A percentile compares a stretch with the other conserved stretches of the same genome.
Conservation (phyloP, 2,113 vertebrate species). For the Urocolius indicus region DNA sequence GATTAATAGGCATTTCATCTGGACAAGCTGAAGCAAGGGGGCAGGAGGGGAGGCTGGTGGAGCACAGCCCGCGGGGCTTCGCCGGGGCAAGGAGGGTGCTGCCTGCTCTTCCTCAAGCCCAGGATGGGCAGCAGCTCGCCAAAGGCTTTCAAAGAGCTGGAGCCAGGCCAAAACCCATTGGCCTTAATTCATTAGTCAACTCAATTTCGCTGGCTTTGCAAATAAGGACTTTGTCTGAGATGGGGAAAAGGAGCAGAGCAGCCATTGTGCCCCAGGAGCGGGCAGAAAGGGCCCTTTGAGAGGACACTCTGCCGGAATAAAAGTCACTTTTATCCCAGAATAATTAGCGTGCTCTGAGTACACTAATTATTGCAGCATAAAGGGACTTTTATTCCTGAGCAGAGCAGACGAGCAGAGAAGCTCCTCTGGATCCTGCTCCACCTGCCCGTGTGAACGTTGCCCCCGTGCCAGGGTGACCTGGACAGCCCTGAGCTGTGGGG, state of each 20-base stretch:
- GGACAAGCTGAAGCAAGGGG: not conserved
- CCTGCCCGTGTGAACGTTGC: not conserved
- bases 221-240: constrained; percentile 70
- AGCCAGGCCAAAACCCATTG: constrained; percentile 39
- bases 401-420: not conserved
- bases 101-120: not conserved
- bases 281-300: constrained; percentile 71
- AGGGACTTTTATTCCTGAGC: constrained; percentile 66
- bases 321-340: constrained; percentile 65
- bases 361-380: constrained; percentile 58
- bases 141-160: constrained; percentile 41
- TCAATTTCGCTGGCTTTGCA: constrained; percentile 61
- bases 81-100: not conserved
- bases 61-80: not conserved
- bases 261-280: not conserved
- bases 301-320: constrained; percentile 64
- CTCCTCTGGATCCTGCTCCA: constrained; percentile 40
- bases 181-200: constrained; percentile 66
- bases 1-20: constrained; percentile 70
- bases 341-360: constrained; percentile 62
- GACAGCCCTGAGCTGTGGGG: not conserved
- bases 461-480: fast-evolving
- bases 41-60: not conserved
- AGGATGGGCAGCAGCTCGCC: constrained; percentile 5
- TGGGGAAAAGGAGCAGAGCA: constrained; percentile 58